phyloP scores from a whole-genome alignment of 2,888 invertebrate genomes.

The Lapara coniferarum region DNA sequence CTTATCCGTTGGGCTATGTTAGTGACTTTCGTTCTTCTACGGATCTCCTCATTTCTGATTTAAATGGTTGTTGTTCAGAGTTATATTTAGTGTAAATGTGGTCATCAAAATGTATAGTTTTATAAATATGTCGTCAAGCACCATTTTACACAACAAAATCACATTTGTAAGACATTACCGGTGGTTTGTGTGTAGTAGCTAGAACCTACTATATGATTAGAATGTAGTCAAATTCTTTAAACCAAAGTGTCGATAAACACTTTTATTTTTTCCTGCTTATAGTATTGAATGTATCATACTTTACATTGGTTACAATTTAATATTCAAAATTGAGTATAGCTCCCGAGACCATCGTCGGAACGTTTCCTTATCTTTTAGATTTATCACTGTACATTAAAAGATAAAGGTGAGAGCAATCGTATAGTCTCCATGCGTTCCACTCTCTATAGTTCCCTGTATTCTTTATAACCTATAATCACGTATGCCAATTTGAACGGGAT shows the following conservation, averaged over 20 bases:
- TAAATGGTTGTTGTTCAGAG: no score
- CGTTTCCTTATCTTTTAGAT: neutral
- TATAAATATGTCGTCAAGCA: no score
- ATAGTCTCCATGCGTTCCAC: neutral
- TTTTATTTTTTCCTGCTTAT: neutral
- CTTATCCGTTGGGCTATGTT: no score
- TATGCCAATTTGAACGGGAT: neutral
- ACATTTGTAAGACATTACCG: no score
- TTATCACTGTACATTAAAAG: neutral
- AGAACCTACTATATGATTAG: no score
- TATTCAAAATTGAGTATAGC: neutral
- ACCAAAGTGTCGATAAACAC: no score
- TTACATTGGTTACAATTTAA: neutral
- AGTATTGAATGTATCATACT: neutral
- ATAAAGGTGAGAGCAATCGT: neutral
- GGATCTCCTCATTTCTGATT: no score
- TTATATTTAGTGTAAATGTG: no score
- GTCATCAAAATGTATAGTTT: no score
- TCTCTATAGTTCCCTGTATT: neutral
- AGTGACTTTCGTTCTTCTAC: no score
- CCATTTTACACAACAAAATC: no score
- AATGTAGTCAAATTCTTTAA: neutral
- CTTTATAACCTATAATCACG: conserved; percentile 5
- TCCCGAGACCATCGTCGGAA: neutral
- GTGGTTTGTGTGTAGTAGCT: no score